Evolutionary conservation across 2,113 vertebrate genomes (phyloP), one percentile per base, ranked within the genome.

Genomic region (Macaca nemestrina): DNA sequence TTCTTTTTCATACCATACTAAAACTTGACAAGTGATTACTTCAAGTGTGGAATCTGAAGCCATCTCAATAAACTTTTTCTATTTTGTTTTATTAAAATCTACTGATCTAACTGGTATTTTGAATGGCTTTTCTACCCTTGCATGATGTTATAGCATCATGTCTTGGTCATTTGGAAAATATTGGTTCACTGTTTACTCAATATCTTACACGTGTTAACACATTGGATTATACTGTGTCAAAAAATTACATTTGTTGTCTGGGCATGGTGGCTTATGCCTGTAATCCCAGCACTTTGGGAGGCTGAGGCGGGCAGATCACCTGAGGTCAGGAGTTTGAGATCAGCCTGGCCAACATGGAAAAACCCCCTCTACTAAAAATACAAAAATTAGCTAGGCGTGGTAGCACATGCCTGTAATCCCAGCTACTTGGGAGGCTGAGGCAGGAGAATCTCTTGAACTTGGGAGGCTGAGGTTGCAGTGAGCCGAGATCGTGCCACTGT

Each of bases 91-190:
- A 73, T 80, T 90, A 79, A 93, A 82, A 83, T 94, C 40, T 89
- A 16, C 61, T 50, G 43, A 43, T 95, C 57, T 96, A 27, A 13
- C 84, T 76, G 88, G 52, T 5, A 68, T 35, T 86, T 96, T 81
- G 55, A 90, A 52, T 84, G 30, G 22, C 48, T 97, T 11, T 86
- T 55, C 20, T 90, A 57, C 25, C 6, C 30, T 45, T 57, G 6
- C 5, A 30, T 96, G 59, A 75, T 72, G 96, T 88, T 82, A n/a
- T 52, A 90, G 67, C 52, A 94, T 18, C 20, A 35, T 89, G 20
- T 48, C n/a, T 84, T 96, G 52, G 72, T 91, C 38, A 55, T 86
- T 86, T 95, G 82, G 78, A 96, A 96, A 93, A 88, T 93, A 85
- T 1, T 70, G 55, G 43, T 89, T 93, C 8, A 61, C n/a, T 61